Conservation (phyloP, 2,888 invertebrate genomes). For the Adelphocoris suturalis region DNA sequence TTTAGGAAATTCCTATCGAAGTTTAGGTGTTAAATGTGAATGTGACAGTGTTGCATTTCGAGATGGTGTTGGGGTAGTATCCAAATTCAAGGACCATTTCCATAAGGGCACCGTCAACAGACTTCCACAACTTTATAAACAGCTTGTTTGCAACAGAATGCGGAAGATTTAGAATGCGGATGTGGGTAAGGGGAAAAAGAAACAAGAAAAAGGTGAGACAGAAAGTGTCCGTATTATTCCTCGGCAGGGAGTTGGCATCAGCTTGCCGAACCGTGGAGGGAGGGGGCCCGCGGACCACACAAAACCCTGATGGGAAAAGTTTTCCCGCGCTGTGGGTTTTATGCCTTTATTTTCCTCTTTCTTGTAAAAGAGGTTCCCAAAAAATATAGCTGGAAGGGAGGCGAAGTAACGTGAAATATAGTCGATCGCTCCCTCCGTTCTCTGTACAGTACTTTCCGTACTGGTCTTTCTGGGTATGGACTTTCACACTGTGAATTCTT, state of each 20-base stretch:
- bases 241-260: slow-evolving; percentile 41
- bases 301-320: slow-evolving; percentile 55
- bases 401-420: slow-evolving; percentile 25
- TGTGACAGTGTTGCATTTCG: too few relatives aligned
- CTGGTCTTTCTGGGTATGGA: neutral
- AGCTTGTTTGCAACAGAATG: slow-evolving; percentile 33
- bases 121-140: slow-evolving; percentile 36
- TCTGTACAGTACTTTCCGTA: neutral
- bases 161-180: slow-evolving; percentile 50
- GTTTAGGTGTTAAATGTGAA: too few relatives aligned
- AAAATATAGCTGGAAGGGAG: neutral
- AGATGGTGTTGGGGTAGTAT: neutral
- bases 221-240: slow-evolving; percentile 51
- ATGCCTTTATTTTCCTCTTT: neutral
- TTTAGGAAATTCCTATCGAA: too few relatives aligned
- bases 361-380: neutral
- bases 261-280: slow-evolving; percentile 8
- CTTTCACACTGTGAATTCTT: too few relatives aligned
- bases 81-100: neutral
- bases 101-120: neutral
- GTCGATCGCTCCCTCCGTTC: neutral
- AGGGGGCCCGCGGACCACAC: slow-evolving; percentile 39
- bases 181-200: slow-evolving; percentile 1
- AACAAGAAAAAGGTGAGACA: slow-evolving; percentile 11
- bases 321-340: neutral